Evolutionary conservation across 2,797 vertebrate species (phyloP).

Genomic region (Ctenopoma multispine): DNA sequence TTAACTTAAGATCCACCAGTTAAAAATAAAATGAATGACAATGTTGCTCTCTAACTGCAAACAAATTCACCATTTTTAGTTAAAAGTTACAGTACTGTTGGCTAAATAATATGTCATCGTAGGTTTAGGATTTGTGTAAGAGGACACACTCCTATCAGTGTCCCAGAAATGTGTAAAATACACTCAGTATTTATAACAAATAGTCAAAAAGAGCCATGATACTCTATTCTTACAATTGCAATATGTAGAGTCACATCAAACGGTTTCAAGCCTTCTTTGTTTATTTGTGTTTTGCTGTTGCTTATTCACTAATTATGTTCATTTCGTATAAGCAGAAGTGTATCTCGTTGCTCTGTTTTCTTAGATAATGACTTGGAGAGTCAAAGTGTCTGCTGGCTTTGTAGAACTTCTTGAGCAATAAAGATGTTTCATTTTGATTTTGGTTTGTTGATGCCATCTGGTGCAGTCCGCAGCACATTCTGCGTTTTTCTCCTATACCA

Average conservation of each 20-base stretch:
- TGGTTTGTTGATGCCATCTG: conserved; percentile 2
- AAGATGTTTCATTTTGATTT: background rate
- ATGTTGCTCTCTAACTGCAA: too few species aligned
- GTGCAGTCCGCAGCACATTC: background rate
- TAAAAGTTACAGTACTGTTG: too few species aligned
- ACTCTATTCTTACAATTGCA: too few species aligned
- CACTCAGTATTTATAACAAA: too few species aligned
- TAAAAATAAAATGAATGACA: too few species aligned
- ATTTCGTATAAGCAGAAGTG: conserved; percentile 2
- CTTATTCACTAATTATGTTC: conserved; percentile 6
- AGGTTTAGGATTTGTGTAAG: too few species aligned
- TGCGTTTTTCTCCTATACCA: background rate
- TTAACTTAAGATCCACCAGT: too few species aligned
- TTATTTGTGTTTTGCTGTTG: background rate
- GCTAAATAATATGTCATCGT: too few species aligned
- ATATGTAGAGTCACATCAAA: background rate
- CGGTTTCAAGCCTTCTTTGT: background rate
- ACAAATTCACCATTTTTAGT: too few species aligned
- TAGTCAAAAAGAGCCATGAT: too few species aligned
- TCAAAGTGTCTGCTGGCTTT: background rate
- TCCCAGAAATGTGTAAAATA: too few species aligned
- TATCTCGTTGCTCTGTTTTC: background rate
- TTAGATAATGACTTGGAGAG: background rate
- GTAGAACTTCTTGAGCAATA: background rate
- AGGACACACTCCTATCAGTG: too few species aligned